Base-by-base conservation (phyloP, 1,140 invertebrate genomes). In the Meloidogyne floridensis region DNA sequence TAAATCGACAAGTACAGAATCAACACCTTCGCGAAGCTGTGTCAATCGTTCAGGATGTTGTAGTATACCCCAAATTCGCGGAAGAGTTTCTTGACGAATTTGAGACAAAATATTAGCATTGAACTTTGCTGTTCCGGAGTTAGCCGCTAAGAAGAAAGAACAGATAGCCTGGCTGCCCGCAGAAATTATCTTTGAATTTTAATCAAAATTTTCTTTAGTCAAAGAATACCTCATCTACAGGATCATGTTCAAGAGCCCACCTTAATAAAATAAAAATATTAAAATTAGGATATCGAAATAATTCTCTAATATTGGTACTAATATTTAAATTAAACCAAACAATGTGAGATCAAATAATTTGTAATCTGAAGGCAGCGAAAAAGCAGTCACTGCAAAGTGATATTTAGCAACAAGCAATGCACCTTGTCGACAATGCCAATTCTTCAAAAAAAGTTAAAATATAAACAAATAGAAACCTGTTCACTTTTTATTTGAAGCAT, bases 371-470 rank as follows among this genome's bases (percentile, higher is more conserved):
- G 47, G 20, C 18, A 77, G n/a, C 9, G 20, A 59, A 15, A 75
- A 75, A n/a, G 70, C 51, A 20, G 59, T 75, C 7, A 75, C 80
- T 10, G 81, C 73, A 82, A 83, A 83, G 70, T 82, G 13, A 51
- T 84, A 84, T 75, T 84, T 85, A 8, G 85, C 47, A 71, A 86
- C 85, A 7, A 86, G 43, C 20, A 86, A 71, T 10, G 82, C 84
- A 8, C 83, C 83, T 77, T 87, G 86, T n/a, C 86, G 83, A 47
- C 83, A 87, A 75, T 85, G 83, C 85, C 85, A 86, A 32, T 56
- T 47, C 85, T 85, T 42, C 32, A 32, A 32, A 80, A 83, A 65
- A 18, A 75, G 7, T 42, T 9, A n/a, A 59, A 42, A 70, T 47
- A 42, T 47, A 71, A 20, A 54, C 15, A 42, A 13, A 43, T 10